Percentiles rank a stretch among this genome's conserved stretches.
These are phyloP conservation scores for Lipophrys pholis DNA, from an alignment of 2,113 vertebrate species.

Conservation along the genomic window DNA sequence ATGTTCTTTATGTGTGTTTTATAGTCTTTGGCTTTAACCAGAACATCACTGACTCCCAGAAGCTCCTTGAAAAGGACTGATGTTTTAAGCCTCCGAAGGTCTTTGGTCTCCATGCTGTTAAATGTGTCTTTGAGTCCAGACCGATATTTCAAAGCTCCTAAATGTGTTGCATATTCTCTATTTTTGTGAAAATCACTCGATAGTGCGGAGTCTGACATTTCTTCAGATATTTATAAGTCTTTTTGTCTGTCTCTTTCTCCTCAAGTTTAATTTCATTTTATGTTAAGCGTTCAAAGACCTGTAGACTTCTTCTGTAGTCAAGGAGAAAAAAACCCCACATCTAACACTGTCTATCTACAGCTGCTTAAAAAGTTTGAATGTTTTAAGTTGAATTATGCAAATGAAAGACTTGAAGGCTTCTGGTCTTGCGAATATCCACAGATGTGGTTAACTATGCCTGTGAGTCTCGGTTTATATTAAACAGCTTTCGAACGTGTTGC, in stretches of 20 bases:
- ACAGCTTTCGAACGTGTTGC: background rate
- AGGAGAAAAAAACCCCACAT: slow-evolving; percentile 1
- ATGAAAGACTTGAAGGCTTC: slow-evolving; percentile 1
- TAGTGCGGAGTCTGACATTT: background rate
- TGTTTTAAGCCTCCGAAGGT: slow-evolving; percentile 14
- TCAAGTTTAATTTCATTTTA: slow-evolving; percentile 23
- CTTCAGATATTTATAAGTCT: slow-evolving; percentile 14
- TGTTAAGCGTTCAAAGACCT: slow-evolving; percentile 25
- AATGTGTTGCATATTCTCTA: background rate
- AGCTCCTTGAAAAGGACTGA: background rate
- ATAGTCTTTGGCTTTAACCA: background rate
- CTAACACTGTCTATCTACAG: slow-evolving; percentile 7
- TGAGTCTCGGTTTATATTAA: slow-evolving; percentile 10
- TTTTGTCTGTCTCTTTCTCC: background rate
- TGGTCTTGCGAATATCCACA: slow-evolving; percentile 3
- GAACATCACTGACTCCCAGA: background rate
- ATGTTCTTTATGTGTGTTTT: too few species aligned
- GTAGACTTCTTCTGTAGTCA: slow-evolving; percentile 8
- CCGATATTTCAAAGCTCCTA: slow-evolving; percentile 9
- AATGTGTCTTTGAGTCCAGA: slow-evolving; percentile 8
- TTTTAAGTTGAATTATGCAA: slow-evolving; percentile 31
- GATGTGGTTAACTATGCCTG: slow-evolving; percentile 15
- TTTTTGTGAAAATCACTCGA: background rate
- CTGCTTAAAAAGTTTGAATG: slow-evolving; percentile 19
- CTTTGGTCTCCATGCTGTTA: slow-evolving; percentile 1